These are phyloP conservation scores for Hyla sarda DNA, from an alignment of 2,113 vertebrate genomes.

Conservation along the genomic window DNA sequence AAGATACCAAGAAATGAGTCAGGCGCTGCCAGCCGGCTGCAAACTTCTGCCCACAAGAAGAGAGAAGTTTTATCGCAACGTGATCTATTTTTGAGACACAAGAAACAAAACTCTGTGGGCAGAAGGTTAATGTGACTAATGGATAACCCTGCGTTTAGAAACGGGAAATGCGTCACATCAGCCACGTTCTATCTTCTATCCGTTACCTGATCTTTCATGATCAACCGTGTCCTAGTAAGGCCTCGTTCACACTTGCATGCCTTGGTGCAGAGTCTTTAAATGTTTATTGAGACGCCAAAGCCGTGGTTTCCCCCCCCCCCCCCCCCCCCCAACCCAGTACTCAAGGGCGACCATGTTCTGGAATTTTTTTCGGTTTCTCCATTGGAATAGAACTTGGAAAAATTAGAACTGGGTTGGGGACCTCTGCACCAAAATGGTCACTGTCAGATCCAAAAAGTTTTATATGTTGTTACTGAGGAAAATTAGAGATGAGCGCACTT, in stretches of 20 bases:
- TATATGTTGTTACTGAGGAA: too few relatives aligned
- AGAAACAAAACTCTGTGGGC: constrained; percentile 9
- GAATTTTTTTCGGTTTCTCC: too few relatives aligned
- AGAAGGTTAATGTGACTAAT: not conserved
- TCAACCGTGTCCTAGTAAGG: not conserved
- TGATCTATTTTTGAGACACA: constrained; percentile 23
- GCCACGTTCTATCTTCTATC: not conserved
- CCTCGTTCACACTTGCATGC: not conserved
- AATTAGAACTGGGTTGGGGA: too few relatives aligned
- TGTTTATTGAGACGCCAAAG: too few relatives aligned
- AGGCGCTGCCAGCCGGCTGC: not conserved
- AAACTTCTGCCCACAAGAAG: constrained; percentile 10
- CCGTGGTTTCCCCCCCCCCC: too few relatives aligned
- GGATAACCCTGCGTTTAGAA: not conserved
- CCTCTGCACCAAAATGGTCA: too few relatives aligned
- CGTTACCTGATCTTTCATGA: not conserved
- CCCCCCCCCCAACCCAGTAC: too few relatives aligned
- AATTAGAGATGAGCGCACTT: too few relatives aligned
- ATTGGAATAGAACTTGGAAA: too few relatives aligned
- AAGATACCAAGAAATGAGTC: constrained; percentile 35
- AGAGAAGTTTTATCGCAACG: not conserved
- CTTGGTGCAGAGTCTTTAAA: too few relatives aligned
- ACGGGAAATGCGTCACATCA: not conserved
- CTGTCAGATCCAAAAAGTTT: too few relatives aligned
- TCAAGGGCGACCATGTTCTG: too few relatives aligned